Conservation (phyloP, 2,797 vertebrate genomes). For the Capromys pilorides region DNA sequence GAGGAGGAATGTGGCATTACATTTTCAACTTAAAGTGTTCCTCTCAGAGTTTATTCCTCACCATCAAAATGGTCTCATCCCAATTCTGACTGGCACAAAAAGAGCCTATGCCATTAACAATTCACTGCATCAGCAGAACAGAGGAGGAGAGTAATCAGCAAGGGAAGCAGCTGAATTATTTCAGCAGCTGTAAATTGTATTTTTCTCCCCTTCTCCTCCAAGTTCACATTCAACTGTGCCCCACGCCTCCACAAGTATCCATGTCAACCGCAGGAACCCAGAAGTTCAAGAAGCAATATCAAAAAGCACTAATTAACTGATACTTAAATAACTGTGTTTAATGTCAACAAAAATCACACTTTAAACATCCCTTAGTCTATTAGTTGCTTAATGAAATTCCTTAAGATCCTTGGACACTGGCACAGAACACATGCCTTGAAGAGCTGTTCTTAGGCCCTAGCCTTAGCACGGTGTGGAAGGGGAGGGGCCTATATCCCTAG, state of each 20-base stretch:
- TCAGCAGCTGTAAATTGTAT: slow-evolving; percentile 75
- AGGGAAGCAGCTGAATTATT: slow-evolving; percentile 70
- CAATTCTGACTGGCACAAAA: slow-evolving; percentile 67
- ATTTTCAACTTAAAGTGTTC: slow-evolving; percentile 54
- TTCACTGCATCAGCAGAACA: slow-evolving; percentile 72
- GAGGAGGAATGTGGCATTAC: background rate
- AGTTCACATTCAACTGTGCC: slow-evolving; percentile 52
- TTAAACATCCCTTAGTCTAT: slow-evolving; percentile 53
- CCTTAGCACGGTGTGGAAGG: background rate
- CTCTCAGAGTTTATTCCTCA: slow-evolving; percentile 62
- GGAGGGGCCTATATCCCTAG: background rate
- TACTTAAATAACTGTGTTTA: slow-evolving; percentile 74
- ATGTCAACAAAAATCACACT: slow-evolving; percentile 39
- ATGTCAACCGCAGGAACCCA: slow-evolving; percentile 64
- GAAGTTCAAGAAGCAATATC: slow-evolving; percentile 67
- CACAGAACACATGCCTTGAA: slow-evolving; percentile 64
- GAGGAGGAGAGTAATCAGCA: slow-evolving; percentile 70
- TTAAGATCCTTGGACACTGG: slow-evolving; percentile 59
- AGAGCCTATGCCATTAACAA: slow-evolving; percentile 68
- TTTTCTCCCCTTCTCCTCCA: slow-evolving; percentile 49
- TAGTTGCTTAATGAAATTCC: slow-evolving; percentile 75
- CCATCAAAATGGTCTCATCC: slow-evolving; percentile 61
- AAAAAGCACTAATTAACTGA: slow-evolving; percentile 69
- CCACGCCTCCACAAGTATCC: slow-evolving; percentile 60
- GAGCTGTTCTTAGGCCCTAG: slow-evolving; percentile 49